phyloP scores from a whole-genome alignment of 2,797 vertebrate species.

The Etheostoma nigrum region DNA sequence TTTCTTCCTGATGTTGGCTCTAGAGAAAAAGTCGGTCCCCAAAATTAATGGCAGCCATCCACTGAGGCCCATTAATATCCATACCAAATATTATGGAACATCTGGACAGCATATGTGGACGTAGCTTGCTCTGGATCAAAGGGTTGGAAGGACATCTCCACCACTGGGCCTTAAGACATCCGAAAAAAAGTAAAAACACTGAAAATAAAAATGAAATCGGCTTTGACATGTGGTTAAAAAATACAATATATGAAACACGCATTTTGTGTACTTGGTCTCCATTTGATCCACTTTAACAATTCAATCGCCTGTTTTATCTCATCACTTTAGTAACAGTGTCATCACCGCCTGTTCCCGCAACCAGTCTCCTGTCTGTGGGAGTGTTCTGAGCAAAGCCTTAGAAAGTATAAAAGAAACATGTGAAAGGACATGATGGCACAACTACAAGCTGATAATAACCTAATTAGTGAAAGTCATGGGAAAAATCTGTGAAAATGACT shows the following conservation, averaged over 20 bases:
- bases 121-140: neutral
- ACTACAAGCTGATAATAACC: slow-evolving; percentile 50
- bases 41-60: neutral
- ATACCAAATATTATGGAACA: neutral
- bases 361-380: slow-evolving; percentile 5
- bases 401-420: slow-evolving; percentile 10
- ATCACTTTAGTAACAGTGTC: neutral
- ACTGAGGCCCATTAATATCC: neutral
- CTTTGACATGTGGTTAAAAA: neutral
- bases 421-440: slow-evolving; percentile 27
- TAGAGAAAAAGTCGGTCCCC: neutral
- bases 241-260: neutral
- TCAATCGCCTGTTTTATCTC: neutral
- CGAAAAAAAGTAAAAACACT: neutral
- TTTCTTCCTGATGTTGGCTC: neutral
- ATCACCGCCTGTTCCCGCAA: slow-evolving; percentile 8
- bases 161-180: neutral
- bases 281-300: neutral
- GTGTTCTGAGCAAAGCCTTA: neutral
- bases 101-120: neutral
- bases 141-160: neutral
- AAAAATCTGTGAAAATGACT: slow-evolving; percentile 25
- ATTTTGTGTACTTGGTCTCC: neutral
- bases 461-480: slow-evolving; percentile 50
- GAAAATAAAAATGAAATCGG: neutral